phyloP scores from a whole-genome alignment of 2,888 invertebrate genomes.

The Meiosimyza platycephala region DNA sequence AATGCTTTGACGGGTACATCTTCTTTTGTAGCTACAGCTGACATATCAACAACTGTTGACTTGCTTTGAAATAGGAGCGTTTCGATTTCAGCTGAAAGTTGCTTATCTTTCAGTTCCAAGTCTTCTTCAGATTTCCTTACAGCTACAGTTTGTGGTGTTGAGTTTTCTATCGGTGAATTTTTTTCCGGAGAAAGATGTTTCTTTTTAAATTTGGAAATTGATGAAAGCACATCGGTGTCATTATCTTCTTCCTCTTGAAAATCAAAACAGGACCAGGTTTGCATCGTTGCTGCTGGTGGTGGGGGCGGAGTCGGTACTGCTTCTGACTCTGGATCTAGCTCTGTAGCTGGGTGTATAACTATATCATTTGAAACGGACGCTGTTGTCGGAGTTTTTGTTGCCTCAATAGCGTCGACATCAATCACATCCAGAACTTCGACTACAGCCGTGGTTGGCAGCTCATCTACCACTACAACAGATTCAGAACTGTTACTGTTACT shows the following conservation, averaged over 20 bases:
- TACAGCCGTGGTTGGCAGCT: background rate
- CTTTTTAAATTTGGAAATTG: conserved; percentile 56
- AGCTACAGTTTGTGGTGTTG: background rate
- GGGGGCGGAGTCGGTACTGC: conserved; percentile 11
- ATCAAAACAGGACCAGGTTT: conserved; percentile 77
- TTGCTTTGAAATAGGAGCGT: conserved; percentile 73
- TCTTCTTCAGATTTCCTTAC: conserved; percentile 30
- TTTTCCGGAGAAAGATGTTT: conserved; percentile 56
- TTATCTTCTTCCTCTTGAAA: conserved; percentile 81
- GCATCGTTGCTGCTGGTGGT: conserved; percentile 31
- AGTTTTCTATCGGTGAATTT: conserved; percentile 25
- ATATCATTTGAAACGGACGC: background rate
- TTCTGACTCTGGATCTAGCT: background rate
- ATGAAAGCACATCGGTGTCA: conserved; percentile 60
- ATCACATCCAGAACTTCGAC: background rate
- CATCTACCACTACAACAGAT: conserved; percentile 45
- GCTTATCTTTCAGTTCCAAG: conserved; percentile 52
- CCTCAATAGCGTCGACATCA: background rate
- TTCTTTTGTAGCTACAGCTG: conserved; percentile 32
- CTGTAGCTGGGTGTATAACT: background rate
- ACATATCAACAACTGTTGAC: conserved; percentile 67
- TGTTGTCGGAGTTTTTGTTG: background rate
- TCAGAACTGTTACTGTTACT: conserved; percentile 45
- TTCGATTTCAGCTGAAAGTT: conserved; percentile 71
- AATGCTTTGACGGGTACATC: conserved; percentile 56